A percentile compares a stretch with the other conserved stretches of the same genome.
Evolutionary conservation across 2,113 vertebrate genomes (phyloP).

Genomic region (Eolophus roseicapilla): DNA sequence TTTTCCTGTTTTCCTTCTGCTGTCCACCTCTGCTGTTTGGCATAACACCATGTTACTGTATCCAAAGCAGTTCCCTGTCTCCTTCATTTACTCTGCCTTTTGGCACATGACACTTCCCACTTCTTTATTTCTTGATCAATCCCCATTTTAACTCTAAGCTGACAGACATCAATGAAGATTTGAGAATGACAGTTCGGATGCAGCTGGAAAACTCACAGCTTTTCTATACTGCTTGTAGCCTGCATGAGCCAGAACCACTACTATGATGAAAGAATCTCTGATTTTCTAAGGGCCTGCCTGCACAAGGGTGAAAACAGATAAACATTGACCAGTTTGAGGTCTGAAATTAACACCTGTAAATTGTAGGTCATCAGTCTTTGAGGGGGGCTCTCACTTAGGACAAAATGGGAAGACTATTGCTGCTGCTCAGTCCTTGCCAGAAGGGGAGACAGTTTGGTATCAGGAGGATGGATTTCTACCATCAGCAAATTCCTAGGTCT

Average conservation of each 20-base stretch:
- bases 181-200: background rate
- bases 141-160: background rate
- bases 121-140: background rate
- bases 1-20: background rate
- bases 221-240: background rate
- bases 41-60: background rate
- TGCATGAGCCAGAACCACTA: background rate
- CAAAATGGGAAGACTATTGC: background rate
- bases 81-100: background rate
- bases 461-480: background rate
- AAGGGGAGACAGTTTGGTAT: accelerated
- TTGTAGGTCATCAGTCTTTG: background rate
- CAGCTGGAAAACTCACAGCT: background rate
- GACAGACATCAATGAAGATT: accelerated
- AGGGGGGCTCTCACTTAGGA: background rate
- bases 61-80: background rate
- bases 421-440: background rate
- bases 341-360: background rate
- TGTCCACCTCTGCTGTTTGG: background rate
- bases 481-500: background rate
- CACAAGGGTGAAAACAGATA: background rate
- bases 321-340: background rate
- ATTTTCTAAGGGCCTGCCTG: background rate
- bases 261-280: background rate
- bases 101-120: background rate